Evolutionary conservation across 2,113 vertebrate species (phyloP).

Genomic region (Petroica traversi): DNA sequence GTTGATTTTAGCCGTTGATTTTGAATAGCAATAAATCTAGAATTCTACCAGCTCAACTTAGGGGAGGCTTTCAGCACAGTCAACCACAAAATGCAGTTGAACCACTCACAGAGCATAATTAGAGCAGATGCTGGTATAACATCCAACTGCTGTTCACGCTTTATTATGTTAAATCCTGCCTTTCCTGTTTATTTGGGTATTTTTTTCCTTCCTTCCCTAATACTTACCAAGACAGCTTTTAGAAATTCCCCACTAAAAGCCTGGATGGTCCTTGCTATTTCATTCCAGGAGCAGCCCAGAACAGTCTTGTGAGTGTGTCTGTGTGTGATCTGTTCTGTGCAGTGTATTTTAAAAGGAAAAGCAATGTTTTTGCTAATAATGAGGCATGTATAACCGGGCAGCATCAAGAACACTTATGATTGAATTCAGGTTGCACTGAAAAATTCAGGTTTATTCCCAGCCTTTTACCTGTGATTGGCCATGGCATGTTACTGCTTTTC

Average conservation of each 20-base stretch:
- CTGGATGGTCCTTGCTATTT: accelerated
- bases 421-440: neutral
- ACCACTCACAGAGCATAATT: conserved; percentile 14
- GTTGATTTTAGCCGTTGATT: conserved; percentile 39
- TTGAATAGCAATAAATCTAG: conserved; percentile 50
- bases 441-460: neutral
- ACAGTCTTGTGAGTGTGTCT: neutral
- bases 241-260: neutral
- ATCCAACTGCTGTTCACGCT: conserved; percentile 9
- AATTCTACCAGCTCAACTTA: conserved; percentile 34
- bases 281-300: neutral
- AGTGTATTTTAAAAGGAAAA: neutral
- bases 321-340: neutral
- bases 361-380: neutral
- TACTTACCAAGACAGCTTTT: neutral
- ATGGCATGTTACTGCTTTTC: neutral
- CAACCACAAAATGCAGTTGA: conserved; percentile 53
- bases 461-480: neutral
- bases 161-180: conserved; percentile 29
- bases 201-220: neutral
- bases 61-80: conserved; percentile 48
- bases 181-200: neutral
- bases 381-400: neutral
- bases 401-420: neutral
- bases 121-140: conserved; percentile 55